A percentile compares a stretch with the other conserved stretches of the same genome.
Conservation (phyloP, 2,797 vertebrate species). For the Coranthus polyacanthus region DNA sequence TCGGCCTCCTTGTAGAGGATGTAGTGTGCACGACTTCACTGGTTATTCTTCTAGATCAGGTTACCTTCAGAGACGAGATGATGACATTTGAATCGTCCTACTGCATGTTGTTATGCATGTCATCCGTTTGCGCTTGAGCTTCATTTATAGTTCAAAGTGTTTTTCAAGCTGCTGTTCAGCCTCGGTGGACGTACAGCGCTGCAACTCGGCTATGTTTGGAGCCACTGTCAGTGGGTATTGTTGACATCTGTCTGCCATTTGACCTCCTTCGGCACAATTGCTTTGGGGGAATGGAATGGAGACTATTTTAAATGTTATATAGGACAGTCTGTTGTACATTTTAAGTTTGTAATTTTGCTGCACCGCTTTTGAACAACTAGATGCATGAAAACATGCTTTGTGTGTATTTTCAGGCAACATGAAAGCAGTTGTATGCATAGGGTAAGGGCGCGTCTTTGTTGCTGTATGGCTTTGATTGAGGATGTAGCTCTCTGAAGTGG, state of each 20-base stretch:
- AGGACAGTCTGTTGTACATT: neutral
- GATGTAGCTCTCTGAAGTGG: slow-evolving; percentile 50
- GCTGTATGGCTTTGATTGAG: slow-evolving; percentile 43
- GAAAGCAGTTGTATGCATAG: slow-evolving; percentile 24
- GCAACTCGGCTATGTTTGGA: slow-evolving; percentile 10
- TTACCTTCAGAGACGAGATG: slow-evolving; percentile 25
- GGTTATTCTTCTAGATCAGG: slow-evolving; percentile 29
- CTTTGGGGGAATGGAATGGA: neutral
- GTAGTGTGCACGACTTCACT: neutral
- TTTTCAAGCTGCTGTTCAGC: neutral
- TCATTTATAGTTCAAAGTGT: slow-evolving; percentile 39
- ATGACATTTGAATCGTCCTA: slow-evolving; percentile 24
- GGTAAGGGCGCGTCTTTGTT: slow-evolving; percentile 34
- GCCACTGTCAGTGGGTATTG: neutral
- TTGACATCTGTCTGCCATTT: slow-evolving; percentile 17
- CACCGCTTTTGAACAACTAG: slow-evolving; percentile 15
- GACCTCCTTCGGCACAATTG: neutral
- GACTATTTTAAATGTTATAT: slow-evolving; percentile 14
- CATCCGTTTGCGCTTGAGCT: neutral
- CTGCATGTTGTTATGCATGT: slow-evolving; percentile 19
- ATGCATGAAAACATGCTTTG: slow-evolving; percentile 33
- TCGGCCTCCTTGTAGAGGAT: slow-evolving; percentile 21
- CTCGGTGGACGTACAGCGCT: neutral
- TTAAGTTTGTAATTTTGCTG: slow-evolving; percentile 9
- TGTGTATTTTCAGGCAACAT: slow-evolving; percentile 30